Base-by-base conservation (phyloP, 2,113 vertebrate genomes). In the Lycocorax pyrrhopterus region DNA sequence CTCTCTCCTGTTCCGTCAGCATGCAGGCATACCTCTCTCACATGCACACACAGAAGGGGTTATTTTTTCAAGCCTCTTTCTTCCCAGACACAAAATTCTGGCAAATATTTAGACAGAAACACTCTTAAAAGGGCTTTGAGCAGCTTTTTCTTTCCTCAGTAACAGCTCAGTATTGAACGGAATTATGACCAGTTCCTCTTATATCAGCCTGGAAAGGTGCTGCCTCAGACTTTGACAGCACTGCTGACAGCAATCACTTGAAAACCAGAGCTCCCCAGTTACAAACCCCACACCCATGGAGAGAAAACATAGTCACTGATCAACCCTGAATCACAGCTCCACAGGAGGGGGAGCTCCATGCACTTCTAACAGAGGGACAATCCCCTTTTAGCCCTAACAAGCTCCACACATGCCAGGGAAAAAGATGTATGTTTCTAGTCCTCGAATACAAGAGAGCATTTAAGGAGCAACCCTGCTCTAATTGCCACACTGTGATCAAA, bases 81-180 rank as follows among this genome's bases (percentile, higher is more conserved):
- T 84, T 93, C 91, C 62, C 78, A 94, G 82, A 87, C 95, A 94
- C 85, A 92, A 93, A 96, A 67, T 96, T 87, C 85, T 35, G 75
- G 92, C 95, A 98, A 98, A 98, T 97, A 98, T 97, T 98, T 98
- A 97, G 96, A 98, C 88, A 97, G 95, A 91, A 92, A 82, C 66
- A 89, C 87, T 92, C 94, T 87, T 95, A 97, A 97, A 97, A 96
- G 91, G 90, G 76, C 80, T 96, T 94, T 95, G 92, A 97, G 87
- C 71, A 90, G 94, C 84, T 96, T 96, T 85, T 89, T 94, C 80
- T 97, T 97, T 95, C 89, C 89, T 97, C 89, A 84, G 85, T 88
- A 97, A 95, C 37, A 94, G 83, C 96, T 97, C 13, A 25, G 88
- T 78, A 95, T 96, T 94, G 97, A 97, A 87, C 64, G 94, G 95